Conservation (phyloP, 2,113 vertebrate genomes). For the Excalfactoria chinensis region DNA sequence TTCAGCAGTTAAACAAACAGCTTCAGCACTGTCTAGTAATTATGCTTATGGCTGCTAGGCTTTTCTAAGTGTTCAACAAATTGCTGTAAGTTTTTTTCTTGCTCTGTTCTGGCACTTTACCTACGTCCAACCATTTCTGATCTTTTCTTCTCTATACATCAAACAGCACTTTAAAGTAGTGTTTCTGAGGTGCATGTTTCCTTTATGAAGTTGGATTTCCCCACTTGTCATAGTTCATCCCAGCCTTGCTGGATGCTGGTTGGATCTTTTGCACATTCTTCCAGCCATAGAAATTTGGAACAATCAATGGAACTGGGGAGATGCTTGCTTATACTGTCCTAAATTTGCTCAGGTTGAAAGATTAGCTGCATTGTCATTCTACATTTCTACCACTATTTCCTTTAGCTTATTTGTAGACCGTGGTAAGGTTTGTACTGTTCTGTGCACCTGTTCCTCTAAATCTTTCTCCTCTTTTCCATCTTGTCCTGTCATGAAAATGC, state of each 20-base stretch:
- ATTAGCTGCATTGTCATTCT: not conserved
- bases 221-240: not conserved
- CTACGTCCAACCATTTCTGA: not conserved
- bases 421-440: not conserved
- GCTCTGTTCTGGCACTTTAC: not conserved
- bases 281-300: not conserved
- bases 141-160: not conserved
- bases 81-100: not conserved
- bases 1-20: not conserved
- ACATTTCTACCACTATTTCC: not conserved
- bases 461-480: constrained; percentile 57
- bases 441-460: constrained; percentile 65
- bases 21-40: not conserved
- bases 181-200: not conserved
- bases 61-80: not conserved
- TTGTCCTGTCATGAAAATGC: constrained; percentile 64
- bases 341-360: not conserved
- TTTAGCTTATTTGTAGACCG: constrained; percentile 30
- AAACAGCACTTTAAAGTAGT: not conserved
- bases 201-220: not conserved
- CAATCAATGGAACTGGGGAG: not conserved
- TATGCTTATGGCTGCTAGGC: not conserved
- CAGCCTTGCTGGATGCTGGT: not conserved
- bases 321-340: not conserved
- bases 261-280: not conserved